Percentiles rank a stretch among this genome's conserved stretches.
phyloP scores from a whole-genome alignment of 2,113 vertebrate species.

The Cyphomyrus discorhynchus region DNA sequence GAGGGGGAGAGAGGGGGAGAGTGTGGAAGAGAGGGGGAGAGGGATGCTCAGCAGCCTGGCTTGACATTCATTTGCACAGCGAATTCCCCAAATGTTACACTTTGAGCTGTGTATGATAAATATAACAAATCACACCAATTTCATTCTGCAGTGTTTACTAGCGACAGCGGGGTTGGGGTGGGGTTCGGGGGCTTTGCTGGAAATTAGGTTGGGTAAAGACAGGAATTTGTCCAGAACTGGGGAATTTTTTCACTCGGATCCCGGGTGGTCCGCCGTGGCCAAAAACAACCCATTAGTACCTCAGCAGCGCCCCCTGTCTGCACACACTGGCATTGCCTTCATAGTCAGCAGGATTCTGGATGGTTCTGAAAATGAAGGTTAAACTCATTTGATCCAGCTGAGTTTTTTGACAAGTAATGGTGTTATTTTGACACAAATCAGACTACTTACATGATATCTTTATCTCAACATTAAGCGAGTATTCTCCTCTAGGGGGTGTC shows the following conservation, averaged over 20 bases:
- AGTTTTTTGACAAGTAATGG: neutral
- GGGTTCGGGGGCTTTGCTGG: neutral
- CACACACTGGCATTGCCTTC: neutral
- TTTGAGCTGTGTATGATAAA: slow-evolving; percentile 3
- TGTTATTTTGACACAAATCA: neutral
- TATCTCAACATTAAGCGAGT: neutral
- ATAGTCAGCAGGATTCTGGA: neutral
- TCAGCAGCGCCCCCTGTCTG: neutral
- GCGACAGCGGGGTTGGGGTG: neutral
- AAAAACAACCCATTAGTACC: neutral
- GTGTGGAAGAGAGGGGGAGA: neutral
- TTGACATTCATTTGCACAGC: neutral
- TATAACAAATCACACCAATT: slow-evolving; percentile 8
- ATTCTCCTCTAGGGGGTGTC: neutral
- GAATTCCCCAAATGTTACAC: neutral
- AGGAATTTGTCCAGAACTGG: neutral
- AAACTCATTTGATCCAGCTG: neutral
- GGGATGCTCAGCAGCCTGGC: neutral
- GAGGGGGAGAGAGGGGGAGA: neutral
- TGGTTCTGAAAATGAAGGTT: neutral
- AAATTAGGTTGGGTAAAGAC: neutral
- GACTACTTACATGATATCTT: neutral
- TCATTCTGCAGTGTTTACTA: neutral
- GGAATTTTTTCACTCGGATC: neutral
- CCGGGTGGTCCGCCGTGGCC: neutral